Base-by-base conservation (phyloP, 2,113 vertebrate genomes). In the Okapia johnstoni region DNA sequence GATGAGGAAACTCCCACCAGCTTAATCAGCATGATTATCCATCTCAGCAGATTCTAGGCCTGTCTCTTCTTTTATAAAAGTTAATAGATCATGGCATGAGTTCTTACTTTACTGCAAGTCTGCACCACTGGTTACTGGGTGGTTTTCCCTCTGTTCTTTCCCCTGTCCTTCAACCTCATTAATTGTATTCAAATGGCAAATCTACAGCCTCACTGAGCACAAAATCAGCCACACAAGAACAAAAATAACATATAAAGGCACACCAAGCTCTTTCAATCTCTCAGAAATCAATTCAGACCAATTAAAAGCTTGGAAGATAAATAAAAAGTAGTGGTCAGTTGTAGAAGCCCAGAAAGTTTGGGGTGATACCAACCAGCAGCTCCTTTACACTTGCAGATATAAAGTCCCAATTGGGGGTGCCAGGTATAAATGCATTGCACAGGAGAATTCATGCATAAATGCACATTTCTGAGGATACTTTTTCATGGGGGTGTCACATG, bases 61-160 rank as follows among this genome's bases (percentile, higher is more conserved):
- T 48, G 50, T 85, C 40, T 94, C 92, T 76, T 36, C 46, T 46
- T 94, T 93, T 50, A 33, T 83, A 88, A 61, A 95, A 96, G 86
- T 85, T 93, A 88, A 88, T 60, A 94, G 66, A 88, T 95, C 10
- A 46, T 73, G 14, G n/a, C 63, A 3, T 6, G 2, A 90, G 43
- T 25, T 83, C 48, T 95, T 94, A 80, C 52, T 89, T 89, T 30
- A 33, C 26, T 43, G 40, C 96, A 13, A 14, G 16, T 89, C 50
- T 91, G 8, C 5, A 9, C 12, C 17, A 17, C n/a, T 13, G 14
- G 10, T 90, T 84, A 80, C 28, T n/a, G 16, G 81, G 23, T 93
- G 46, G 17, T 90, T 96, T 73, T 40, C 2, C 26, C 54, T 83
- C 21, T 92, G 14, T 85, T 58, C 43, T n/a, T 89, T 92, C 5